Base-by-base conservation (phyloP, 2,888 invertebrate species). In the Pediacus dermestoides region DNA sequence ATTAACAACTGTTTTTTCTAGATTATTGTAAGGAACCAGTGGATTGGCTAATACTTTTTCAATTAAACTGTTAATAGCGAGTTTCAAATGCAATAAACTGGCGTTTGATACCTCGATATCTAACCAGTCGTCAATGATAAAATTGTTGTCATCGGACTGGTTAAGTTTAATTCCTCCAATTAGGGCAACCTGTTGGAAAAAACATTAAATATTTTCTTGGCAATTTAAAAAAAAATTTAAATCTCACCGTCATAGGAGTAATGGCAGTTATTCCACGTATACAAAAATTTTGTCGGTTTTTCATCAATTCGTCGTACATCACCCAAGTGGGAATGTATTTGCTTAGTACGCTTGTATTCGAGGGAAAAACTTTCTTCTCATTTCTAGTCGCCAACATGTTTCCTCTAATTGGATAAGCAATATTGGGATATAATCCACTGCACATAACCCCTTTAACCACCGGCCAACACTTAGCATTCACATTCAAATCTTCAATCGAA, bases 361-460 rank as follows among this genome's bases (percentile, higher is more conserved):
- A 68, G 71, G 91, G 71, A 9, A 70, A 66, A 0, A 82, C 77
- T 53, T 76, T 77, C 23, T 72, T 74, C 55, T 79, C 80, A 53
- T 73, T 77, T 52, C 81, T 81, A 57, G 10, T 13, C 14, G 8
- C 13, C 12, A 33, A 23, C 6, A 9, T 23, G 10, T 23, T 23
- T n/a, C 23, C 14, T n/a, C n/a, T n/a, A 3, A 23, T 39, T n/a
- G 49, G 55, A 45, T 49, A 75, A 10, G 88, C 86, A 26, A 96
- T 68, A 53, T 90, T 88, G 0, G 97, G 96, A 69, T 95, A 96
- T 41, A 89, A 74, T 0, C 96, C 95, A 2, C 88, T 87, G 14
- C 84, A 81, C 16, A 96, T 72, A 1, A 90, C 89, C 0, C 89
- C 88, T 63, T 95, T 95, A 0, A 97, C 84, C 36, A 95, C 80